Evolutionary conservation across 2,888 invertebrate species (phyloP).

Genomic region (Eupithecia tripunctaria): DNA sequence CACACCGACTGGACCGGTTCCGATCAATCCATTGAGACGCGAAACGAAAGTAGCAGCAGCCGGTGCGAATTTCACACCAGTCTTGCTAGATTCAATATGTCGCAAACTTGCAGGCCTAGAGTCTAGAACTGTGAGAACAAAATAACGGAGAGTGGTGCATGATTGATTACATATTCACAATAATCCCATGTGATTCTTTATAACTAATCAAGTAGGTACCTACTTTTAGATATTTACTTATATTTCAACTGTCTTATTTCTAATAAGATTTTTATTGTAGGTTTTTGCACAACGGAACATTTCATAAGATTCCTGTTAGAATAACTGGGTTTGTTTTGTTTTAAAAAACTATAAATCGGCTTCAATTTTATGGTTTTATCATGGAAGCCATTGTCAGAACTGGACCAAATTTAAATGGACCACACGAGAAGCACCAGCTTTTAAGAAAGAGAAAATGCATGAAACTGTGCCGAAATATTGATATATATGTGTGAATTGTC

Average conservation of each 20-base stretch:
- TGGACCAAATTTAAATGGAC: too few relatives aligned
- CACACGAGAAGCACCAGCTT: too few relatives aligned
- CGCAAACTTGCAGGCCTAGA: constrained; percentile 57
- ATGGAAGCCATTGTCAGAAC: too few relatives aligned
- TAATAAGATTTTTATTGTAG: neutral
- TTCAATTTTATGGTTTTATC: too few relatives aligned
- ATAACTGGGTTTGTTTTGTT: too few relatives aligned
- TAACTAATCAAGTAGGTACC: too few relatives aligned
- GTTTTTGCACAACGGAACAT: neutral
- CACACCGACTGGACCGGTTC: constrained; percentile 67
- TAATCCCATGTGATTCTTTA: neutral
- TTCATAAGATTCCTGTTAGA: neutral
- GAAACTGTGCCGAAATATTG: too few relatives aligned
- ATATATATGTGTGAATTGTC: too few relatives aligned
- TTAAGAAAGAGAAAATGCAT: too few relatives aligned
- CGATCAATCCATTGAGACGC: constrained; percentile 78
- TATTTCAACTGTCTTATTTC: neutral
- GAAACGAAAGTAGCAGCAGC: constrained; percentile 77
- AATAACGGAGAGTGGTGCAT: constrained; percentile 59
- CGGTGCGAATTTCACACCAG: constrained; percentile 82
- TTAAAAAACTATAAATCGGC: too few relatives aligned
- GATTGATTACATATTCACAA: constrained; percentile 46
- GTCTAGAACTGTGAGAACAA: constrained; percentile 73
- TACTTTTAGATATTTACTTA: neutral
- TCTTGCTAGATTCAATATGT: constrained; percentile 65